Evolutionary conservation across 2,113 vertebrate species (phyloP).

Genomic region (Protobothrops flavoviridis): DNA sequence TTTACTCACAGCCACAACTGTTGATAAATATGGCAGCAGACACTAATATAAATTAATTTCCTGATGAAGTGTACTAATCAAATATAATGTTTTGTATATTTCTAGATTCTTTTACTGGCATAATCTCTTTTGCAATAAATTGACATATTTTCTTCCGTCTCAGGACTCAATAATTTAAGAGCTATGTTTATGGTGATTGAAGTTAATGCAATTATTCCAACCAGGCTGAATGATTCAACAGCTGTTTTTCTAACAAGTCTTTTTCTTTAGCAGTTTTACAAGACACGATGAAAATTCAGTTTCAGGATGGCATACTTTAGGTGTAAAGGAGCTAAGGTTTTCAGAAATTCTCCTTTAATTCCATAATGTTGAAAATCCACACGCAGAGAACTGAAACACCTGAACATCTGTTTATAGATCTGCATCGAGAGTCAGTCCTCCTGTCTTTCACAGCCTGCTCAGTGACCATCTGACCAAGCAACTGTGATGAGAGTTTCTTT

Average conservation of each 20-base stretch:
- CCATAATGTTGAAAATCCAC: background rate
- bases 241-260: background rate
- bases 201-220: background rate
- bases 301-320: background rate
- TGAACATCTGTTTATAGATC: background rate
- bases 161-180: constrained; percentile 56
- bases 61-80: constrained; percentile 41
- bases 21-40: constrained; percentile 33
- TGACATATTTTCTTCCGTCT: constrained; percentile 66
- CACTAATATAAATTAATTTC: constrained; percentile 54
- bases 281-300: background rate
- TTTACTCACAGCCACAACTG: constrained; percentile 17
- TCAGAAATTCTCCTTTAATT: background rate
- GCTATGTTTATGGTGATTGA: background rate
- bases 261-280: background rate
- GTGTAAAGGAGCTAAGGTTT: background rate
- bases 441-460: background rate
- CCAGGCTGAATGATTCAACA: background rate
- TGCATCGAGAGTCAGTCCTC: background rate
- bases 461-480: background rate
- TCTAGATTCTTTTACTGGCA: constrained; percentile 67
- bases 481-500: background rate
- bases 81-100: constrained; percentile 65
- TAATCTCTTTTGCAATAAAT: constrained; percentile 72
- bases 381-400: background rate